Base-by-base conservation (phyloP, 2,888 invertebrate genomes). In the Cabera pusaria region DNA sequence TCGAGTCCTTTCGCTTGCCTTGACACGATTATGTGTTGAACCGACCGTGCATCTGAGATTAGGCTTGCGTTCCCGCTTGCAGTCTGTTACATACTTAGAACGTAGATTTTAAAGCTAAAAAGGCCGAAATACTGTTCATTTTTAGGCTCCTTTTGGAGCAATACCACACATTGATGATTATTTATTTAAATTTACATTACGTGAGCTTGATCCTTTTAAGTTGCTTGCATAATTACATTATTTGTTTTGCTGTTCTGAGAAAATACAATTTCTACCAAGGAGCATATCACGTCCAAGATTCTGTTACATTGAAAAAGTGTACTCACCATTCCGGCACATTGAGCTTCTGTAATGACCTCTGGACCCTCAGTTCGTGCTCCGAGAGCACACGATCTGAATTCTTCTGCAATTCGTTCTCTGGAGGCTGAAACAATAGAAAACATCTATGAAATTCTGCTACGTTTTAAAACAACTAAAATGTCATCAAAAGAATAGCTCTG, bases 341-440 rank as follows among this genome's bases (percentile, higher is more conserved):
- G 61, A 98, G 93, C 71, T 96, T 96, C 85, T 97, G 97, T 68
- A 98, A 87, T 32, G 98, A 98, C 61, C 97, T 94, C 82, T 97
- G 96, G 47, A 98, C 96, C 57, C 98, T 93, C 54, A 98, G 90
- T 85, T 98, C 97, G 89, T 97, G 97, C 89, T 97, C 97, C 49
- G 97, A 98, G 72, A 97, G 93, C 71, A 94, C 93, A 45, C 95
- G 92, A 72, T 94, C 94, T 55, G 92, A 92, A 75, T 93, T 93
- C 90, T 96, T 96, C 90, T 96, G 96, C 73, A 97, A 91, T 83
- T 97, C 96, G 93, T 97, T 97, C 90, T 97, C 97, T 58, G 97
- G 97, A 66, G 97, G 96, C 96, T 97, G 92, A 1, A 86, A 87
- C 72, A 82, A 84, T 6, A 46, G 43, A 37, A 6, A 25, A 27